phyloP scores from a whole-genome alignment of 2,797 vertebrate genomes.

The Antrozous pallidus region DNA sequence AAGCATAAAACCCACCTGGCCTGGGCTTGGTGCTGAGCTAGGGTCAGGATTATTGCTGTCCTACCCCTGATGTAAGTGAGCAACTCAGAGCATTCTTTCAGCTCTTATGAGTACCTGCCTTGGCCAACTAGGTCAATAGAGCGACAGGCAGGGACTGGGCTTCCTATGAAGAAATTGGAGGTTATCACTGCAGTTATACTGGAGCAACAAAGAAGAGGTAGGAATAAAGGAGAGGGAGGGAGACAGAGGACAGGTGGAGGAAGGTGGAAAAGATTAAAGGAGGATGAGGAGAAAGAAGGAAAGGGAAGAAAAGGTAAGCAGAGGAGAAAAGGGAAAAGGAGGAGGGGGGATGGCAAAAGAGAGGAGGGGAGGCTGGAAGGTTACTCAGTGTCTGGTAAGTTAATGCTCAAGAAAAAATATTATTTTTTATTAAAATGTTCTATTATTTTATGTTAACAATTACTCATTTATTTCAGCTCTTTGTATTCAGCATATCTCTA shows the following conservation, averaged over 20 bases:
- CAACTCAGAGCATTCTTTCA: background rate
- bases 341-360: background rate
- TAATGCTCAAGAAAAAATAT: no score
- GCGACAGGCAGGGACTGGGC: background rate
- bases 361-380: background rate
- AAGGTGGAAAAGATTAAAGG: background rate
- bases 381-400: background rate
- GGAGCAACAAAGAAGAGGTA: background rate
- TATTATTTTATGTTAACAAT: no score
- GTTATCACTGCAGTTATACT: background rate
- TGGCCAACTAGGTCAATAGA: background rate
- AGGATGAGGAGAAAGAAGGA: no score
- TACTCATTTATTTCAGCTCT: no score
- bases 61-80: background rate
- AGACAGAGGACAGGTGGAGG: background rate
- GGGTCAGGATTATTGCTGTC: background rate
- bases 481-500: no score
- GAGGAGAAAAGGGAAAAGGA: accelerated
- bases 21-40: background rate
- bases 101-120: background rate
- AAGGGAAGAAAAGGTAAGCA: background rate
- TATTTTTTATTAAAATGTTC: no score
- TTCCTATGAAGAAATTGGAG: background rate
- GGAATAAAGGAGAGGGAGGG: background rate
- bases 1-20: background rate